Conservation (phyloP, 2,113 vertebrate genomes). For the Oenanthe melanoleuca region DNA sequence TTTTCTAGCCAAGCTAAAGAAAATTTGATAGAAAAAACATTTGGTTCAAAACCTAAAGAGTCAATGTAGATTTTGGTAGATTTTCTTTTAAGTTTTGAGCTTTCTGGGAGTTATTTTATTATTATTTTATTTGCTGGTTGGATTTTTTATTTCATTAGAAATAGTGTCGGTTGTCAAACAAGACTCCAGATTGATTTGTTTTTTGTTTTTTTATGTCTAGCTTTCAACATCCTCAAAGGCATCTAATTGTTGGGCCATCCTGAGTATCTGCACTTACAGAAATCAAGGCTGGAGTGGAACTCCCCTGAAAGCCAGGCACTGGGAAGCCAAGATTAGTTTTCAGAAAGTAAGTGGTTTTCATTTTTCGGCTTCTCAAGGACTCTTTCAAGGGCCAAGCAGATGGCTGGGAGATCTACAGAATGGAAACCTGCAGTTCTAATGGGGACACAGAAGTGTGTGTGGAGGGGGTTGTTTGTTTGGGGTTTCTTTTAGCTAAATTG, state of each 20-base stretch:
- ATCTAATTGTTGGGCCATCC: conserved; percentile 52
- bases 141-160: background rate
- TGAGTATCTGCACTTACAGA: conserved; percentile 48
- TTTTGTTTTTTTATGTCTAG: conserved; percentile 14
- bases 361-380: conserved; percentile 54
- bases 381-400: conserved; percentile 53
- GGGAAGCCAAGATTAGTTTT: conserved; percentile 55
- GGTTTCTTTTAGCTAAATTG: conserved; percentile 6
- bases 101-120: background rate
- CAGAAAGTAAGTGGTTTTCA: conserved; percentile 61
- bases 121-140: background rate
- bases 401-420: conserved; percentile 30
- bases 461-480: conserved; percentile 9
- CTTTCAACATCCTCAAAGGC: conserved; percentile 41
- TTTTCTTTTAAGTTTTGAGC: background rate
- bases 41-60: background rate
- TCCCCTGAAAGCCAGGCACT: conserved; percentile 49
- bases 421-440: conserved; percentile 2
- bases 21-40: background rate
- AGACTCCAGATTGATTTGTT: background rate
- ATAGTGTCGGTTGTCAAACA: conserved; percentile 41
- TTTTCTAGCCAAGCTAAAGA: background rate
- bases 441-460: background rate
- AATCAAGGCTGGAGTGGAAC: conserved; percentile 43
- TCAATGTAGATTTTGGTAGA: background rate